A percentile compares a stretch with the other conserved stretches of the same genome.
These are phyloP conservation scores for Drosophila sordidula DNA, from an alignment of 2,888 invertebrate genomes.

Conservation along the genomic window DNA sequence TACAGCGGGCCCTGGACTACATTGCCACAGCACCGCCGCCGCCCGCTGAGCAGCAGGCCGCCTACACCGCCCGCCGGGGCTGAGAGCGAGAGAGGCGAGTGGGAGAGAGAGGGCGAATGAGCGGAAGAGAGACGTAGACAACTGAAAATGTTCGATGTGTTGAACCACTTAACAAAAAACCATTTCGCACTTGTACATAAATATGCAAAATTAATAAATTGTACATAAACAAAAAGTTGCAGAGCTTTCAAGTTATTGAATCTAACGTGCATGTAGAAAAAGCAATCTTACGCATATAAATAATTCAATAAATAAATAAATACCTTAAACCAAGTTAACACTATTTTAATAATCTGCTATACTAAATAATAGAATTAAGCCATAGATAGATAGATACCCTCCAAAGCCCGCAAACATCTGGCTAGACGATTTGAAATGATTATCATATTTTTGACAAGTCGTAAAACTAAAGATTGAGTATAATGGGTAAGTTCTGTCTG, in stretches of 20 bases:
- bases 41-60: constrained; percentile 72
- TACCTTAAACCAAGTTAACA: no score
- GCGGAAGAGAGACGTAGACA: background rate
- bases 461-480: no score
- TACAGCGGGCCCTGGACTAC: constrained; percentile 88
- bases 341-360: no score
- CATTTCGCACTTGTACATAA: constrained; percentile 35
- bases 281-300: no score
- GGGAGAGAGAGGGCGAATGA: background rate
- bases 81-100: constrained; percentile 36
- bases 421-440: no score
- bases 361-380: no score
- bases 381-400: no score
- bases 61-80: constrained; percentile 71
- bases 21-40: constrained; percentile 88
- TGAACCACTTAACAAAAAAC: background rate
- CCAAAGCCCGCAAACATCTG: no score
- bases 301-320: no score
- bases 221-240: background rate
- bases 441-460: no score
- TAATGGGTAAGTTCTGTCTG: no score
- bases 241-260: background rate
- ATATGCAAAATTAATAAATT: constrained; percentile 24
- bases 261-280: no score
- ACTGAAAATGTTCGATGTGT: constrained; percentile 13